These are phyloP conservation scores for Erannis defoliaria DNA, from an alignment of 2,888 invertebrate genomes.

Conservation along the genomic window DNA sequence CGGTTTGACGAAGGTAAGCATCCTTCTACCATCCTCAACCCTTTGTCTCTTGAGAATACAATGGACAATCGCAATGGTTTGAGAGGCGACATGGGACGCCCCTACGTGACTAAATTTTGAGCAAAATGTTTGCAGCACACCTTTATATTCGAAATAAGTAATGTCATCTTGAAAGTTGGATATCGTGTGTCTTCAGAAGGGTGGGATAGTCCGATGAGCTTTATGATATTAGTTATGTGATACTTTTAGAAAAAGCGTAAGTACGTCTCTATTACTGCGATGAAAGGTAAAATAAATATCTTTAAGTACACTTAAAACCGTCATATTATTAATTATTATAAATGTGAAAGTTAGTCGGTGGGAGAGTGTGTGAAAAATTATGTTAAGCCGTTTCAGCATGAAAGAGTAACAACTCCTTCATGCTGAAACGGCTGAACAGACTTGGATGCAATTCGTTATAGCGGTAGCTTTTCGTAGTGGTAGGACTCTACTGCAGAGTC, in stretches of 20 bases:
- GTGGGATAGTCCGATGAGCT: slow-evolving; percentile 18
- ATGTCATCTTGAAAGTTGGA: slow-evolving; percentile 71
- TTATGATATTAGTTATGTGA: slow-evolving; percentile 28
- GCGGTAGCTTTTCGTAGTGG: too few relatives aligned
- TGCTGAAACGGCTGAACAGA: too few relatives aligned
- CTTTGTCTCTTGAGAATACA: slow-evolving; percentile 84
- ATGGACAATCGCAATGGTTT: slow-evolving; percentile 82
- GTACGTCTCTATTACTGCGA: not conserved
- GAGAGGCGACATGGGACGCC: slow-evolving; percentile 81
- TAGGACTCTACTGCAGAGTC: too few relatives aligned
- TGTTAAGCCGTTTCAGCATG: too few relatives aligned
- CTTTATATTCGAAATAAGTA: slow-evolving; percentile 74
- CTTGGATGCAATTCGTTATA: too few relatives aligned
- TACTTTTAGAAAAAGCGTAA: slow-evolving; percentile 9
- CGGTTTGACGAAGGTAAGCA: slow-evolving; percentile 81
- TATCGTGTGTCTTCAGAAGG: slow-evolving; percentile 53
- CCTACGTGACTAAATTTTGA: slow-evolving; percentile 85
- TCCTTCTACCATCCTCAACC: slow-evolving; percentile 76
- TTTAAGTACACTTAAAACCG: too few relatives aligned
- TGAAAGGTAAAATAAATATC: not conserved
- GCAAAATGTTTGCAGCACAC: slow-evolving; percentile 77
- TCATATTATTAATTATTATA: too few relatives aligned
- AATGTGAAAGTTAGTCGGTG: too few relatives aligned
- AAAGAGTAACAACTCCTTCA: too few relatives aligned
- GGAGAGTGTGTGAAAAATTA: too few relatives aligned